Base-by-base conservation (phyloP, 2,113 vertebrate genomes). In the Brienomyrus brachyistius region DNA sequence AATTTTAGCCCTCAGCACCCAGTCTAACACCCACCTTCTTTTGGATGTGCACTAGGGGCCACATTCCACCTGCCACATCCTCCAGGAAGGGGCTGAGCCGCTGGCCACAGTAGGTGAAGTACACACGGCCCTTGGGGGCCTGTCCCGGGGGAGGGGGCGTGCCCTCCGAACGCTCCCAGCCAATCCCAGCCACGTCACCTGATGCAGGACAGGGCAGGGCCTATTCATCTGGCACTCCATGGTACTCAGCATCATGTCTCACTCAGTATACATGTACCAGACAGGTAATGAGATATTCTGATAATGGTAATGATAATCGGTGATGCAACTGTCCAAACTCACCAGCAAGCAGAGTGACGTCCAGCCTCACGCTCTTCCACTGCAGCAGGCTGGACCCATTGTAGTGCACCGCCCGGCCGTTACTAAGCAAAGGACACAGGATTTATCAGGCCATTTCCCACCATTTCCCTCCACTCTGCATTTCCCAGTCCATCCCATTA, bases 1-100 rank as follows among this genome's bases (percentile, higher is more conserved):
- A 70, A 70, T 31, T 31, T 3, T 17, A 43, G 4, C 35, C 35
- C 15, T 1, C 56, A 23, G 19, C 6, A 21, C 3, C 27, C 70
- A 15, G 70, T 19, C 13, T 80, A 35, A 77, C 15, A 94, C 96
- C 88, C 92, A 95, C 98, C 97, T 99, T 99, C 93, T 99, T 99
- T 92, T 99, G 98, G 92, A 99, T 99, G 94, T 99, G 98, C 45
- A 99, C 98, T 82, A 99, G 95, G 0, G 98, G 98, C 98, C 98
- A 99, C 98, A 99, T 99, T 86, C 98, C 98, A 87, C 98, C 98
- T 17, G 98, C 97, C 83, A 99, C 98, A 45, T 99, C 98, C 89
- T 99, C 98, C 0, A 99, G 95, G 87, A 96, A 96, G 0, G 98
- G 98, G n/a, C 95, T 92, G 6, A 99, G 97, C 17, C 97, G 95